Conservation (phyloP, 2,888 invertebrate genomes). For the Reticulitermes lucifugus region DNA sequence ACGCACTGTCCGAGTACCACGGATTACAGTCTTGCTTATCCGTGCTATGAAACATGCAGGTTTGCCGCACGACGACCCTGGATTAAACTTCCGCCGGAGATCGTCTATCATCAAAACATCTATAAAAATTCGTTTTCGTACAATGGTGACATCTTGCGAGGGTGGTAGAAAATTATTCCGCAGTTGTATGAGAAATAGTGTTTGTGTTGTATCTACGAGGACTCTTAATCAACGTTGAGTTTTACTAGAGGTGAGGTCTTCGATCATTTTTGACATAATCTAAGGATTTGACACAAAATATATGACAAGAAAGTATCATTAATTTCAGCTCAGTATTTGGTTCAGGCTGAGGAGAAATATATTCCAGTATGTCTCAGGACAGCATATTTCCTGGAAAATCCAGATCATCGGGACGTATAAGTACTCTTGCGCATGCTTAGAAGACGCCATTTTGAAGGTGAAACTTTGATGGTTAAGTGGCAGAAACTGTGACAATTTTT, state of each 20-base stretch:
- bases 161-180: not conserved
- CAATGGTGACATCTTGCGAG: not conserved
- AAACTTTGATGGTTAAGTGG: slow-evolving; percentile 71
- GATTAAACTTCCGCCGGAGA: too few species aligned
- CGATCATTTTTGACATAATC: slow-evolving; percentile 17
- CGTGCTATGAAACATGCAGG: too few species aligned
- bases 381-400: slow-evolving; percentile 24
- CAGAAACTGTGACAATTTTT: slow-evolving; percentile 56
- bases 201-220: slow-evolving; percentile 24
- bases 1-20: too few species aligned
- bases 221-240: slow-evolving; percentile 14
- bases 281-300: slow-evolving; percentile 25
- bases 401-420: slow-evolving; percentile 39
- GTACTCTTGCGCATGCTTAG: slow-evolving; percentile 66
- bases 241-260: slow-evolving; percentile 25
- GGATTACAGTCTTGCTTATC: too few species aligned
- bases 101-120: too few species aligned
- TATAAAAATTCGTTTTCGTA: too few species aligned
- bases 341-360: not conserved
- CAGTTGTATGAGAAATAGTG: not conserved
- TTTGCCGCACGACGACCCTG: too few species aligned
- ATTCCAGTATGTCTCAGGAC: slow-evolving; percentile 12
- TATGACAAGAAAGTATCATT: not conserved
- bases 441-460: slow-evolving; percentile 72
- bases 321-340: not conserved